Conservation (phyloP, 2,888 invertebrate species). For the Hetaerina titia region DNA sequence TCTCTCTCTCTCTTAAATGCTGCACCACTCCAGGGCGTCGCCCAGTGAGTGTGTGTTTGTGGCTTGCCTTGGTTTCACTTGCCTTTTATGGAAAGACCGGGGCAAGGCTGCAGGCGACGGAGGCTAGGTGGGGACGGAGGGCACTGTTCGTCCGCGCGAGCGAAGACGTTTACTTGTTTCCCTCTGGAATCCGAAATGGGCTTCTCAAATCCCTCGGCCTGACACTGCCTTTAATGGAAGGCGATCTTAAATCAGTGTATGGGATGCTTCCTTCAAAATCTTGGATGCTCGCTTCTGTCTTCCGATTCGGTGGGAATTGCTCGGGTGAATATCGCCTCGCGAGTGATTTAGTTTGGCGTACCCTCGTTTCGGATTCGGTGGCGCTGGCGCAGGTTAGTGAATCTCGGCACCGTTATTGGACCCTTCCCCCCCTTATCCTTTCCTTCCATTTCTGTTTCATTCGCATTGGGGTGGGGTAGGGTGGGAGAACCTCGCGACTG, state of each 20-base stretch:
- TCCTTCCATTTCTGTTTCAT: background rate
- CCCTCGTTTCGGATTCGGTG: background rate
- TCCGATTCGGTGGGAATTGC: background rate
- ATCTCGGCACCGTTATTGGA: background rate
- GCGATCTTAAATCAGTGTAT: background rate
- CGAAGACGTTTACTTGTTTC: background rate
- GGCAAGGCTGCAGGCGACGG: slow-evolving; percentile 2
- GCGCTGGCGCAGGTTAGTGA: background rate
- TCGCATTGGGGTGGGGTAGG: background rate
- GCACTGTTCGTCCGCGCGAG: background rate
- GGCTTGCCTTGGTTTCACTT: slow-evolving; percentile 29
- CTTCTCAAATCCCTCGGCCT: background rate
- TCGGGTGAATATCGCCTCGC: background rate
- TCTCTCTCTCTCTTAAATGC: background rate
- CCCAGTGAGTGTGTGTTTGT: background rate
- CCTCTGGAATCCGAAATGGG: slow-evolving; percentile 13
- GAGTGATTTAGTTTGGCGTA: background rate
- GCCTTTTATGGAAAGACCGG: slow-evolving; percentile 45
- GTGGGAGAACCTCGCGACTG: background rate
- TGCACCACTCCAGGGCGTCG: background rate
- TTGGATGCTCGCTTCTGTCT: background rate
- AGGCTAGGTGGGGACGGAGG: background rate
- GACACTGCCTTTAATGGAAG: slow-evolving; percentile 37
- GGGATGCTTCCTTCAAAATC: background rate
- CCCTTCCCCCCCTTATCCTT: too few relatives aligned